These are phyloP conservation scores for Euura saliciscinereae DNA, from an alignment of 1,140 invertebrate species.

Conservation along the genomic window DNA sequence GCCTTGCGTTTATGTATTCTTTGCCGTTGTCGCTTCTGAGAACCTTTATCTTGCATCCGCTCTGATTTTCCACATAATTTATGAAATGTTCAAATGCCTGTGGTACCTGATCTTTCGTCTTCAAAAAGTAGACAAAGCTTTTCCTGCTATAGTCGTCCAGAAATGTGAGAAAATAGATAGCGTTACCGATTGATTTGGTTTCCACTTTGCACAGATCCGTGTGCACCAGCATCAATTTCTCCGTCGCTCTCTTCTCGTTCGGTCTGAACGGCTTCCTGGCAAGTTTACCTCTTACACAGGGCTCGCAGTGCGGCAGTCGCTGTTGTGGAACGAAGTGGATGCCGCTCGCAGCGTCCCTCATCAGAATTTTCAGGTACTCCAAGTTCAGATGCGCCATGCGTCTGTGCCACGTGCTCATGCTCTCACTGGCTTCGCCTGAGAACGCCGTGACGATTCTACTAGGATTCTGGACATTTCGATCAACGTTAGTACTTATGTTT, in stretches of 20 bases:
- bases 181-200: constrained; percentile 31
- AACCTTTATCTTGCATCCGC: constrained; percentile 35
- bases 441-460: neutral
- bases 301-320: constrained; percentile 21
- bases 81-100: constrained; percentile 41
- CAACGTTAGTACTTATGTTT: neutral
- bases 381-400: constrained; percentile 29
- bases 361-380: constrained; percentile 27
- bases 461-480: neutral
- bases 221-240: constrained; percentile 37
- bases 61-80: constrained; percentile 42
- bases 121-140: constrained; percentile 43
- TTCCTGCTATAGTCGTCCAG: constrained; percentile 43
- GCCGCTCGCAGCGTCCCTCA: constrained; percentile 26
- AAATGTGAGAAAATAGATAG: constrained; percentile 44
- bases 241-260: neutral
- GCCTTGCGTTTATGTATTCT: constrained; percentile 38
- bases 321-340: constrained; percentile 24
- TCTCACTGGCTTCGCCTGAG: neutral
- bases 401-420: constrained; percentile 25
- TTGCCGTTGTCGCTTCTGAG: constrained; percentile 47
- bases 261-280: constrained; percentile 31
- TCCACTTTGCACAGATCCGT: constrained; percentile 38
- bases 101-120: constrained; percentile 41
- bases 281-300: constrained; percentile 34